Evolutionary conservation across 1,140 invertebrate genomes (phyloP).

Genomic region (Diorhabda elongata): DNA sequence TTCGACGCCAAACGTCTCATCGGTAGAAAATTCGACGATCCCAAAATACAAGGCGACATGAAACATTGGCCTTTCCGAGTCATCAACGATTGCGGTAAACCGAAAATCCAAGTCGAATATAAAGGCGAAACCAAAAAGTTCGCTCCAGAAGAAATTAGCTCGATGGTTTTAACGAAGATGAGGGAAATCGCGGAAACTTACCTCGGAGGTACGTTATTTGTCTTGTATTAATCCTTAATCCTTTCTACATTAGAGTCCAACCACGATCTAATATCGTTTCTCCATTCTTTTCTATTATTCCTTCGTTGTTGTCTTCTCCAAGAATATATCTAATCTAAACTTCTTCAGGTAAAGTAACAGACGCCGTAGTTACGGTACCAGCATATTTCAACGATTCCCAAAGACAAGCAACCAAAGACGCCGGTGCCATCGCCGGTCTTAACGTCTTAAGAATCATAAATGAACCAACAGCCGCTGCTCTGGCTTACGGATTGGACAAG

Average conservation of each 20-base stretch:
- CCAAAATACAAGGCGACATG: conserved; percentile 69
- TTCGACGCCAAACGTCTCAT: conserved; percentile 64
- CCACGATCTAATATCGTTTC: too few species aligned
- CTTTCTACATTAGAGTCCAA: too few species aligned
- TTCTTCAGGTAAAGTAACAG: conserved; percentile 44
- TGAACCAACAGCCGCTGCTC: conserved; percentile 76
- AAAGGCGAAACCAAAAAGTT: conserved; percentile 73
- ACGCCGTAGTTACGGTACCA: conserved; percentile 68
- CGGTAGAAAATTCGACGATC: conserved; percentile 63
- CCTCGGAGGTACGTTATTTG: conserved; percentile 44
- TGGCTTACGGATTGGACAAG: conserved; percentile 82
- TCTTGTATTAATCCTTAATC: too few species aligned
- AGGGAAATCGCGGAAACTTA: conserved; percentile 59
- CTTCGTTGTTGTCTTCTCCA: too few species aligned
- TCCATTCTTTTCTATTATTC: too few species aligned
- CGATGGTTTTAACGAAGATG: conserved; percentile 63
- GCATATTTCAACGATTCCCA: conserved; percentile 49
- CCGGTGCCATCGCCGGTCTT: conserved; percentile 67
- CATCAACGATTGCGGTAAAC: conserved; percentile 63
- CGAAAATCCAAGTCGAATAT: conserved; percentile 72
- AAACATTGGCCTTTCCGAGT: conserved; percentile 80
- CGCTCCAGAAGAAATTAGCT: conserved; percentile 79
- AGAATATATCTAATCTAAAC: not conserved
- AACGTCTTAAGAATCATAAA: conserved; percentile 82
- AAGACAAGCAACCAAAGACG: conserved; percentile 58